Conservation (phyloP, 2,113 vertebrate genomes). For the Gymnogyps californianus region DNA sequence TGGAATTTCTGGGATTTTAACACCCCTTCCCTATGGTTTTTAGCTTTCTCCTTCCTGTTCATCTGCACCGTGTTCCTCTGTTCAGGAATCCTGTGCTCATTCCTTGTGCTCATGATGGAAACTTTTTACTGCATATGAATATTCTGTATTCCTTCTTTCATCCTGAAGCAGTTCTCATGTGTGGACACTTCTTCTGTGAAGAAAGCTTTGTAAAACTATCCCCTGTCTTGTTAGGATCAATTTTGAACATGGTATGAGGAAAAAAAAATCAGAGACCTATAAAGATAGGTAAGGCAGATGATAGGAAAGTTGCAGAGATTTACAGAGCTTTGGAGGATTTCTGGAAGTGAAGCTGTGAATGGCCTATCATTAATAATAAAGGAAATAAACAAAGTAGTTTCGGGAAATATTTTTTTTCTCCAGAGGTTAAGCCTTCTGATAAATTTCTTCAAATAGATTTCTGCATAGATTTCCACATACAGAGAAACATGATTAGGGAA, state of each 20-base stretch:
- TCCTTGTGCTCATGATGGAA: background rate
- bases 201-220: background rate
- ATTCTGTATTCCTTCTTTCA: background rate
- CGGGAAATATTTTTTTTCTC: rapidly evolving
- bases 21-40: background rate
- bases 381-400: background rate
- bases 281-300: background rate
- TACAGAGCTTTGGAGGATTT: background rate
- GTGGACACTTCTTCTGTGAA: background rate
- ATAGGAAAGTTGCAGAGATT: background rate
- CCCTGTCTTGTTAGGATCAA: background rate
- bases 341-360: background rate
- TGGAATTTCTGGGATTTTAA: background rate
- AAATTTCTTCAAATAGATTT: background rate
- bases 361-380: background rate
- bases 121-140: background rate
- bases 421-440: background rate
- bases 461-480: background rate
- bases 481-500: background rate
- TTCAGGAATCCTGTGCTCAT: background rate
- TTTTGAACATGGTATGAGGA: background rate
- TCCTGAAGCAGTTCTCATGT: background rate
- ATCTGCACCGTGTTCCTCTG: background rate
- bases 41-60: background rate
- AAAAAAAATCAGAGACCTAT: background rate